Evolutionary conservation across 2,797 vertebrate genomes (phyloP).

Genomic region (Monodelphis domestica): DNA sequence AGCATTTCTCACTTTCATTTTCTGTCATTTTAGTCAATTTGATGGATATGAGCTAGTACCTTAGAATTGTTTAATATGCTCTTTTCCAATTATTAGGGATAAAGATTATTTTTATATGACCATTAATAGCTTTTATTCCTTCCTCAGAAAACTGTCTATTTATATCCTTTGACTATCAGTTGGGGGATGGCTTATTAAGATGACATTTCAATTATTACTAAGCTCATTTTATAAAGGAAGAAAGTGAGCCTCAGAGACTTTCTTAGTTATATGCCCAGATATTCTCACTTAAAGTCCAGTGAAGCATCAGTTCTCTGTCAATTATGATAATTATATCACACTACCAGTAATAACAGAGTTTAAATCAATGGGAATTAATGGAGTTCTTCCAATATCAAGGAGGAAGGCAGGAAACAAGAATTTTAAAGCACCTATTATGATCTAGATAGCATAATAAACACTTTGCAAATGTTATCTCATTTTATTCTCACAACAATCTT

Average conservation of each 20-base stretch:
- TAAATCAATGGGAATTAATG: conserved; percentile 36
- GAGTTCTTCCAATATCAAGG: conserved; percentile 23
- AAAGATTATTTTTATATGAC: neutral
- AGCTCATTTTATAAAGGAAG: conserved; percentile 54
- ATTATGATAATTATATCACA: neutral
- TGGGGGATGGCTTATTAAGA: neutral
- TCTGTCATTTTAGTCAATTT: neutral
- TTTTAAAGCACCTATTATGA: neutral
- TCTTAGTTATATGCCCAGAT: conserved; percentile 52
- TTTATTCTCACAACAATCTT: neutral
- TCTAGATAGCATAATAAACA: neutral
- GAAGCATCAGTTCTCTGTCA: neutral
- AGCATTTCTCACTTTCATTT: neutral
- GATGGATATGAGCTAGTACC: neutral
- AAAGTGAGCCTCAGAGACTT: conserved; percentile 28
- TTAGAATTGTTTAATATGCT: neutral
- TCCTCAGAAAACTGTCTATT: neutral
- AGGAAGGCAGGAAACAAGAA: neutral
- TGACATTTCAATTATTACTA: conserved; percentile 65
- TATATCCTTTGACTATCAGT: neutral
- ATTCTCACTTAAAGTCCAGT: neutral
- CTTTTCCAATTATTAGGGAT: neutral
- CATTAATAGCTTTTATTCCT: neutral
- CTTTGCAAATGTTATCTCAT: conserved; percentile 28
- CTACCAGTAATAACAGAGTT: neutral